A percentile compares a stretch with the other conserved stretches of the same genome.
Conservation (phyloP, 2,113 vertebrate species). For the Prochilodus magdalenae region DNA sequence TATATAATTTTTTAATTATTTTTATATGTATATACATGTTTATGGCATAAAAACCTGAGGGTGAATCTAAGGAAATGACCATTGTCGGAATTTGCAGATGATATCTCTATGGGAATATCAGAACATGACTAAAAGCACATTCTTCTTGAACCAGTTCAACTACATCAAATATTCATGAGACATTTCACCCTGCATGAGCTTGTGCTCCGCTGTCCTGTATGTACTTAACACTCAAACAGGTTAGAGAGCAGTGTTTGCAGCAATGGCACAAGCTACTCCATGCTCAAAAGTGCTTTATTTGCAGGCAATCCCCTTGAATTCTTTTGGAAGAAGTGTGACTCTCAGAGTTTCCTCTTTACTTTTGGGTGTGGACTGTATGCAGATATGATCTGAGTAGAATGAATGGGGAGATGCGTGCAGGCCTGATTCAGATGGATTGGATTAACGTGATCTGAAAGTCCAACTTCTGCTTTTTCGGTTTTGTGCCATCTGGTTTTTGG, state of each 20-base stretch:
- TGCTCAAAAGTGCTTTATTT: not conserved
- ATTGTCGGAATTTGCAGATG: no score
- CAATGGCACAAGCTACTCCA: no score
- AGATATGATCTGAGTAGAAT: not conserved
- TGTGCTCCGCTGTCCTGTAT: no score
- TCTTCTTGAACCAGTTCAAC: no score
- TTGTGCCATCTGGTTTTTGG: constrained; percentile 29
- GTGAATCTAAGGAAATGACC: no score
- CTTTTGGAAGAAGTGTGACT: not conserved
- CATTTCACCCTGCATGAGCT: no score
- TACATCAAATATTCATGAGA: no score
- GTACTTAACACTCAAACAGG: not conserved
- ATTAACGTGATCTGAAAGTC: constrained; percentile 37
- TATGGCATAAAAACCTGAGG: no score
- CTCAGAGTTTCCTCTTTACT: not conserved
- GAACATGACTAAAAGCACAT: no score
- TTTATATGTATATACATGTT: no score
- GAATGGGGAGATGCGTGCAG: not conserved
- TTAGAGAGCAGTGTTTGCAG: not conserved
- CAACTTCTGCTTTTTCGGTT: constrained; percentile 38
- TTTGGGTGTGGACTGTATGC: constrained; percentile 6
- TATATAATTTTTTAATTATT: no score
- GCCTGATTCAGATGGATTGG: not conserved
- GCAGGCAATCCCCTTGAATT: constrained; percentile 3
- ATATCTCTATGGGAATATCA: no score